Conservation (phyloP, 2,888 invertebrate genomes). For the Pelosia muscerda region DNA sequence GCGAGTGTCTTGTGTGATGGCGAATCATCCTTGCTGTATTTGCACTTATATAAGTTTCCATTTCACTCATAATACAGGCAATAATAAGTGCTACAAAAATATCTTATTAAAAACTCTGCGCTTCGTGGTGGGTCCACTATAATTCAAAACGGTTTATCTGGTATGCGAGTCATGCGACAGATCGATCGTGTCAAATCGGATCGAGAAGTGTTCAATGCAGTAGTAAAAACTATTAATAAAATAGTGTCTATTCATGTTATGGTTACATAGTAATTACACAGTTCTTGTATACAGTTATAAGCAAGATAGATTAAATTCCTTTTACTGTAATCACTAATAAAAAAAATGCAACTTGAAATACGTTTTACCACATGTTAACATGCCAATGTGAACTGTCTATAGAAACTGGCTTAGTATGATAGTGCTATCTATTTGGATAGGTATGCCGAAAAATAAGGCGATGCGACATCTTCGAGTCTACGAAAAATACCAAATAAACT, state of each 20-base stretch:
- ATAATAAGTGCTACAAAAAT: neutral
- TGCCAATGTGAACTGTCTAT: no score
- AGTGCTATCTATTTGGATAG: no score
- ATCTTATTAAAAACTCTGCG: neutral
- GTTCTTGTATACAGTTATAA: neutral
- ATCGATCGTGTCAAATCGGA: constrained; percentile 1
- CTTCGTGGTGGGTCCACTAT: neutral
- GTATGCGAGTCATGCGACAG: neutral
- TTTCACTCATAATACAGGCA: neutral
- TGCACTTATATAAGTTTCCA: neutral
- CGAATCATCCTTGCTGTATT: neutral
- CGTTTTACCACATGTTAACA: no score
- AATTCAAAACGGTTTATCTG: neutral
- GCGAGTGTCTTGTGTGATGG: no score
- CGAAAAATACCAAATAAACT: no score
- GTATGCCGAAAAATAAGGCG: no score
- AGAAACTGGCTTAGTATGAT: no score
- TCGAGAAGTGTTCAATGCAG: neutral
- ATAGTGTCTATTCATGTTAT: neutral
- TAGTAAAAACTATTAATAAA: neutral
- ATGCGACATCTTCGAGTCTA: no score
- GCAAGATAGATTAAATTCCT: neutral
- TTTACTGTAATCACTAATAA: neutral
- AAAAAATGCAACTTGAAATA: no score
- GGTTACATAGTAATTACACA: neutral